Conservation (phyloP, 1,140 invertebrate genomes). For the Anastrepha ludens region DNA sequence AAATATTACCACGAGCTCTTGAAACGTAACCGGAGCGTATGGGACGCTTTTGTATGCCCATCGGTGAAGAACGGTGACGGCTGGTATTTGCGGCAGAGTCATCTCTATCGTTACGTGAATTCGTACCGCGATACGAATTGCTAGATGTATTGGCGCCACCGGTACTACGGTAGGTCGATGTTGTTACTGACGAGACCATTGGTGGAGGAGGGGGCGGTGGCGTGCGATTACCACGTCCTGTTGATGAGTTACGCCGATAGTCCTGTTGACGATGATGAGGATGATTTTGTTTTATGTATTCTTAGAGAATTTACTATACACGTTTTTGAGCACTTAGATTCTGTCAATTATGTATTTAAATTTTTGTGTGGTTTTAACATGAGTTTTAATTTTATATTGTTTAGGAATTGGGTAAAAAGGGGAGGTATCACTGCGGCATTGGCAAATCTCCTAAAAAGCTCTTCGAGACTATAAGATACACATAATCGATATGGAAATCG, state of each 20-base stretch:
- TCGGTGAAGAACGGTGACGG: conserved; percentile 66
- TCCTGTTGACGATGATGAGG: conserved; percentile 73
- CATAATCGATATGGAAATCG: conserved; percentile 28
- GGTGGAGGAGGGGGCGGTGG: conserved; percentile 56
- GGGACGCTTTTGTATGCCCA: conserved; percentile 71
- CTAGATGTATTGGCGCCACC: conserved; percentile 16
- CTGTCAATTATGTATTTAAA: conserved; percentile 53
- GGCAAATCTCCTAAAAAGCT: conserved; percentile 17
- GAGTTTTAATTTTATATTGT: conserved; percentile 48
- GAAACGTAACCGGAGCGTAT: conserved; percentile 66
- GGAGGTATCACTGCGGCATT: conserved; percentile 30
- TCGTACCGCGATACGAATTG: conserved; percentile 62
- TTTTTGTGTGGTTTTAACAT: conserved; percentile 53
- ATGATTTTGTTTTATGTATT: conserved; percentile 64
- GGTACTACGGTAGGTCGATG: conserved; percentile 43
- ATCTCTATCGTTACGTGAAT: conserved; percentile 67
- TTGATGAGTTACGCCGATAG: conserved; percentile 70
- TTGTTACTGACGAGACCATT: conserved; percentile 34
- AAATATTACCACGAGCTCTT: conserved; percentile 63
- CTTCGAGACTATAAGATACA: conserved; percentile 34
- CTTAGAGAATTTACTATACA: conserved; percentile 48
- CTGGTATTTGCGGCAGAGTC: conserved; percentile 64
- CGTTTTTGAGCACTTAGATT: conserved; percentile 62
- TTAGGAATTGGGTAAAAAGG: conserved; percentile 54
- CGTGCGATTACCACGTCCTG: conserved; percentile 56